phyloP scores from a whole-genome alignment of 1,140 invertebrate species.

The Macrocentrus cingulum region DNA sequence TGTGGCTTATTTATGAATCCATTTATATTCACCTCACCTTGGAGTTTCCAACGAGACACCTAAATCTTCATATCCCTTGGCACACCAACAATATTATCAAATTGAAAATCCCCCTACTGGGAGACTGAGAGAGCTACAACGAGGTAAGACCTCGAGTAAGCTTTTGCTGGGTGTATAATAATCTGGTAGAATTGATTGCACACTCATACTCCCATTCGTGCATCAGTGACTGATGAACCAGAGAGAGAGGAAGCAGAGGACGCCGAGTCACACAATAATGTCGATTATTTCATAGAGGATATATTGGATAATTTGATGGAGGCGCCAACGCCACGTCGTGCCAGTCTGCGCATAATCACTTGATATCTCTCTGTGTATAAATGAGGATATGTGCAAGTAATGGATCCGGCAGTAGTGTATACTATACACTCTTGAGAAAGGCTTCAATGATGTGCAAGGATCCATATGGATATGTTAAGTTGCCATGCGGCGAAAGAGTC shows the following conservation, averaged over 20 bases:
- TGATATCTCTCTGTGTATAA: no score
- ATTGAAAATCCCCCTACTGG: no score
- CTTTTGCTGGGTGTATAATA: no score
- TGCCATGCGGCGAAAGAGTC: constrained; percentile 25
- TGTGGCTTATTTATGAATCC: constrained; percentile 21
- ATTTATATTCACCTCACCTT: constrained; percentile 26
- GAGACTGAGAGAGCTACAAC: no score
- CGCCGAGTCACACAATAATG: constrained; percentile 13
- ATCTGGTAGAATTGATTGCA: no score
- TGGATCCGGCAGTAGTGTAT: constrained; percentile 4
- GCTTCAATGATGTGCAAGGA: background rate
- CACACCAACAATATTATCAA: background rate
- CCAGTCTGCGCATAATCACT: constrained; percentile 3
- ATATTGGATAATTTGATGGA: constrained; percentile 22
- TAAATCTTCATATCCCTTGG: background rate
- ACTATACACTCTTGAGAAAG: background rate
- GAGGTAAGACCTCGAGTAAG: no score
- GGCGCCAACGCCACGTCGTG: constrained; percentile 19
- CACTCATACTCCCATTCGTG: background rate
- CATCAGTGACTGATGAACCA: no score
- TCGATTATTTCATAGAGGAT: constrained; percentile 14
- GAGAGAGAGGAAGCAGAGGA: background rate
- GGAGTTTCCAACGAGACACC: no score
- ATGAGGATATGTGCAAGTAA: constrained; percentile 17
- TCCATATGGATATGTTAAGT: constrained; percentile 2